A percentile compares a stretch with the other conserved stretches of the same genome.
Conservation (phyloP, 2,113 vertebrate species). For the Rana temporaria region DNA sequence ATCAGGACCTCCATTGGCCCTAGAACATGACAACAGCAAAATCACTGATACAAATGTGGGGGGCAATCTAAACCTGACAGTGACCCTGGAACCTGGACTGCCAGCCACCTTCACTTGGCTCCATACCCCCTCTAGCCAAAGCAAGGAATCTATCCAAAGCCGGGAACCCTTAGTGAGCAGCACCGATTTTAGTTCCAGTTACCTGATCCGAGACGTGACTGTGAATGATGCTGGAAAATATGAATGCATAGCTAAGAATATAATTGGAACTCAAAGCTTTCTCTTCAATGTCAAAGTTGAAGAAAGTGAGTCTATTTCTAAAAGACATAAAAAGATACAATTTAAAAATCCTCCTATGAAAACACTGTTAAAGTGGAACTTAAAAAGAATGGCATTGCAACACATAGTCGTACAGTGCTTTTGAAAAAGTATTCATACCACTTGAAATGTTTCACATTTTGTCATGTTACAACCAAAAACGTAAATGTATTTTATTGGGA, state of each 20-base stretch:
- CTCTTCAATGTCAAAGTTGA: neutral
- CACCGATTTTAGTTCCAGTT: neutral
- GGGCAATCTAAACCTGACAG: neutral
- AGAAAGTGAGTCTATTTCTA: neutral
- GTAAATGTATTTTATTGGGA: too few relatives aligned
- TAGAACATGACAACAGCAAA: too few relatives aligned
- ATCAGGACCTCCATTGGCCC: neutral
- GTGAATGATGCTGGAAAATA: neutral
- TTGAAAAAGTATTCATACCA: too few relatives aligned
- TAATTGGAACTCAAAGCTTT: conserved; percentile 1
- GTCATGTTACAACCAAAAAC: too few relatives aligned
- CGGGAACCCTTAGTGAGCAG: neutral
- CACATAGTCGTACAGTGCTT: too few relatives aligned
- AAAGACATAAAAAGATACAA: too few relatives aligned
- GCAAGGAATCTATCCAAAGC: neutral
- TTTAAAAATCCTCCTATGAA: too few relatives aligned
- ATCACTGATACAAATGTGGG: neutral
- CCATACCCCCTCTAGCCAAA: too few relatives aligned
- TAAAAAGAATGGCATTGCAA: too few relatives aligned
- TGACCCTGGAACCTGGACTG: neutral
- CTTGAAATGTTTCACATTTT: too few relatives aligned
- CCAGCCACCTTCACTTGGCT: conserved; percentile 4
- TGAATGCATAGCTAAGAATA: conserved; percentile 7
- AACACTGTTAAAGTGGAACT: too few relatives aligned
- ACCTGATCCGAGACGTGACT: neutral